Evolutionary conservation across 1,140 invertebrate species (phyloP).

Genomic region (Diorhabda carinulata): DNA sequence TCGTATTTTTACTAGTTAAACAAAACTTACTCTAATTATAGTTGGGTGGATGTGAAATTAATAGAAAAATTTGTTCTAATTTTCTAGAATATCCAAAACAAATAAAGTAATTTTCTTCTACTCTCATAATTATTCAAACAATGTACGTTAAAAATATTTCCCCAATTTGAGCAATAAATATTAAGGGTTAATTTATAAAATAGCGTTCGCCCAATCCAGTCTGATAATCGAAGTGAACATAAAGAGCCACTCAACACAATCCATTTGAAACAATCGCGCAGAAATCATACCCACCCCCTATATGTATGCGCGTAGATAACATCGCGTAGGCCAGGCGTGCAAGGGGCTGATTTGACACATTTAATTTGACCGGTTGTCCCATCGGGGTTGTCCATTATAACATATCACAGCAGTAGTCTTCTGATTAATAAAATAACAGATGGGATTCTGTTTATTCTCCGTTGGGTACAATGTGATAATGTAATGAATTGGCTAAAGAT

Average conservation of each 20-base stretch:
- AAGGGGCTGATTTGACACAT: conserved; percentile 40
- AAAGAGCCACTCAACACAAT: conserved; percentile 30
- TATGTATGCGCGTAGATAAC: conserved; percentile 26
- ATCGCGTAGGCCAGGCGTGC: conserved; percentile 26
- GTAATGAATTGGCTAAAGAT: conserved; percentile 13
- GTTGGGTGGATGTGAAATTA: too few species aligned
- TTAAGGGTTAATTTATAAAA: conserved; percentile 3
- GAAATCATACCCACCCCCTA: conserved; percentile 35
- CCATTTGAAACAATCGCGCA: conserved; percentile 36
- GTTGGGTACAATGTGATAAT: conserved; percentile 16
- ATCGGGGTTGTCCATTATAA: conserved; percentile 29
- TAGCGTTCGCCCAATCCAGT: conserved; percentile 3
- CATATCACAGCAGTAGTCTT: conserved; percentile 18
- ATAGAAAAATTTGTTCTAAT: too few species aligned
- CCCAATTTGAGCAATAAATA: conserved; percentile 2
- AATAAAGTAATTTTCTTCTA: too few species aligned
- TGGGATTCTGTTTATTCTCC: conserved; percentile 24
- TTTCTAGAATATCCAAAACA: too few species aligned
- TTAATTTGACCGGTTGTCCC: conserved; percentile 40
- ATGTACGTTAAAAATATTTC: not conserved
- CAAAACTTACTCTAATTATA: too few species aligned
- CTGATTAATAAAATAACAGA: conserved; percentile 34
- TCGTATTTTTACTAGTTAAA: too few species aligned
- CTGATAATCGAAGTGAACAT: conserved; percentile 23
- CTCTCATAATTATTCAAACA: too few species aligned